A percentile compares a stretch with the other conserved stretches of the same genome.
Conservation (phyloP, 2,113 vertebrate genomes). For the Ranitomeya imitator region DNA sequence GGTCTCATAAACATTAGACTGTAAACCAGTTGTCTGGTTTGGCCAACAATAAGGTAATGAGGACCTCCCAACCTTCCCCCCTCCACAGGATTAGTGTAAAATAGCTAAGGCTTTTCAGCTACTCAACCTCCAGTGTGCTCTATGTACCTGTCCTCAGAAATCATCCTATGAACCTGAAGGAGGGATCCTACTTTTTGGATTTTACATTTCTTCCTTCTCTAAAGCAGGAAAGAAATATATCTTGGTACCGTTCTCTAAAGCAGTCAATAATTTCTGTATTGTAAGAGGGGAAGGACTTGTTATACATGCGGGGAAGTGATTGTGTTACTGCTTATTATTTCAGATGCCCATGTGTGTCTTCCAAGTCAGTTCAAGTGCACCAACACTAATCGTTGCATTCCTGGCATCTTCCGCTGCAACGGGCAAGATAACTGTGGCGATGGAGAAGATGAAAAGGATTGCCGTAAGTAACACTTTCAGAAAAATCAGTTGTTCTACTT, state of each 20-base stretch:
- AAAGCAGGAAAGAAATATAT: no score
- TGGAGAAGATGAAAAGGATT: slow-evolving; percentile 94
- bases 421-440: slow-evolving; percentile 96
- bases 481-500: background rate
- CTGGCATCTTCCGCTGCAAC: slow-evolving; percentile 95
- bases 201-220: background rate
- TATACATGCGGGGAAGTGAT: background rate
- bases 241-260: no score
- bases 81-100: no score
- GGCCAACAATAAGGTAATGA: no score
- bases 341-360: slow-evolving; percentile 95
- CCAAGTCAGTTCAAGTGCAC: slow-evolving; percentile 98
- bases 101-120: no score
- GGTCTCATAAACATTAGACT: no score
- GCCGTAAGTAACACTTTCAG: slow-evolving; percentile 78
- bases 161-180: no score
- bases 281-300: background rate
- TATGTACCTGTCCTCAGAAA: no score
- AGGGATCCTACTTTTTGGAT: no score
- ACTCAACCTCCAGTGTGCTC: no score
- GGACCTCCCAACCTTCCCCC: no score
- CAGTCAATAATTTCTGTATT: background rate
- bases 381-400: slow-evolving; percentile 94
- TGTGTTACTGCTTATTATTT: background rate
- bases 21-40: no score